These are phyloP conservation scores for Habropoda laboriosa DNA, from an alignment of 1,140 invertebrate genomes.

Conservation along the genomic window DNA sequence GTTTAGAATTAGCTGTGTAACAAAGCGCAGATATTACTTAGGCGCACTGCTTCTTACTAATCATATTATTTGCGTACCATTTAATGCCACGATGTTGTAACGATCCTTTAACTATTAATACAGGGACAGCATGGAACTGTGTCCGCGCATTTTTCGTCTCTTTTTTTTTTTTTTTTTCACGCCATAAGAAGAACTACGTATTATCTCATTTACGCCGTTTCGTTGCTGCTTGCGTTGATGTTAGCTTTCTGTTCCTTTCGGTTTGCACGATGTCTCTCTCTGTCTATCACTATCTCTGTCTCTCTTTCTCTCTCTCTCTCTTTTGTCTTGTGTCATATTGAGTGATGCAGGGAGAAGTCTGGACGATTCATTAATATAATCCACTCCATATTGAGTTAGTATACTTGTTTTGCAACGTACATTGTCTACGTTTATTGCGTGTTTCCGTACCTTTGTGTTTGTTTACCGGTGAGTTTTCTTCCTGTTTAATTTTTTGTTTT, in stretches of 20 bases:
- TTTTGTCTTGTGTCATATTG: constrained; percentile 50
- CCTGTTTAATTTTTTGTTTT: constrained; percentile 33
- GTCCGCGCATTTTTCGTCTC: constrained; percentile 16
- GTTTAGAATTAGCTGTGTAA: constrained; percentile 46
- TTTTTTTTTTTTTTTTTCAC: too few relatives aligned
- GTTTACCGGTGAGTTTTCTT: neutral
- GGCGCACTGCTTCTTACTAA: constrained; percentile 75
- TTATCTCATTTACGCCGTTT: constrained; percentile 21
- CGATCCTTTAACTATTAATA: constrained; percentile 28
- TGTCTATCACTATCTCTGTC: too few relatives aligned
- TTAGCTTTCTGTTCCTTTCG: constrained; percentile 51
- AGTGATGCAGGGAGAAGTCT: constrained; percentile 50
- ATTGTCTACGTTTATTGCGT: constrained; percentile 58
- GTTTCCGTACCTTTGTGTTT: constrained; percentile 28
- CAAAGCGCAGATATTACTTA: constrained; percentile 49
- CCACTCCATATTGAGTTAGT: constrained; percentile 72
- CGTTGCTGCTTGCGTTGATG: constrained; percentile 65
- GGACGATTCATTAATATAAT: constrained; percentile 61
- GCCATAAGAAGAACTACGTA: neutral
- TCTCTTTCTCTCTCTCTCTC: too few relatives aligned
- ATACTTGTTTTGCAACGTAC: constrained; percentile 71
- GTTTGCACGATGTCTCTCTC: constrained; percentile 65
- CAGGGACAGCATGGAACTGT: constrained; percentile 54
- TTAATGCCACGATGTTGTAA: constrained; percentile 48
- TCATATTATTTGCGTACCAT: constrained; percentile 65